phyloP scores from a whole-genome alignment of 2,113 vertebrate species.

The Nibea albiflora region DNA sequence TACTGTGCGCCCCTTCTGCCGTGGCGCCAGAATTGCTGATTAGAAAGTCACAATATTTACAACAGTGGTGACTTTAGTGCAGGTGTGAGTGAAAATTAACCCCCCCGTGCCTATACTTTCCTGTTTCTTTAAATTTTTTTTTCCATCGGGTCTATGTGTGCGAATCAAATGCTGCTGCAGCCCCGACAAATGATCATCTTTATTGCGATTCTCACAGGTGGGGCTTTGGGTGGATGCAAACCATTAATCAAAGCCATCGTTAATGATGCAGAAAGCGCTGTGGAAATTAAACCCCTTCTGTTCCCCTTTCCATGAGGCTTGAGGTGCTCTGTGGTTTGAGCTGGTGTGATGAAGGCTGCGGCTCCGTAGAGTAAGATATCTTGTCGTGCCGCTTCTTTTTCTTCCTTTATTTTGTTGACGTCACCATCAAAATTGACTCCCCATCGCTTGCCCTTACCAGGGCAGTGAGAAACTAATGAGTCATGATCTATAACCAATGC shows the following conservation, averaged over 20 bases:
- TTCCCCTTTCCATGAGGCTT: constrained; percentile 69
- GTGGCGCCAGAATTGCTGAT: constrained; percentile 67
- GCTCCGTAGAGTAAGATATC: constrained; percentile 24
- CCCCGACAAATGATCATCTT: constrained; percentile 72
- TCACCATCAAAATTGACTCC: too few relatives aligned
- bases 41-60: constrained; percentile 80
- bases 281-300: constrained; percentile 79
- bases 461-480: too few relatives aligned
- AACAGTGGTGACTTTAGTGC: constrained; percentile 43
- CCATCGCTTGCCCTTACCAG: too few relatives aligned
- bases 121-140: not conserved
- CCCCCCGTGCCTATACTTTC: constrained; percentile 28
- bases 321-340: constrained; percentile 37
- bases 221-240: constrained; percentile 72
- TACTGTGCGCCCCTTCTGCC: constrained; percentile 55
- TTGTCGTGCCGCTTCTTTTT: not conserved
- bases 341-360: constrained; percentile 32
- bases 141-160: constrained; percentile 11
- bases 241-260: constrained; percentile 84
- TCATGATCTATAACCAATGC: too few relatives aligned
- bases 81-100: constrained; percentile 61
- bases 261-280: constrained; percentile 78
- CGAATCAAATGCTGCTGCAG: constrained; percentile 32
- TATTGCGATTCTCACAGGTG: constrained; percentile 81
- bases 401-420: not conserved